These are phyloP conservation scores for Neomonachus schauinslandi DNA, from an alignment of 2,113 vertebrate species.

Conservation along the genomic window DNA sequence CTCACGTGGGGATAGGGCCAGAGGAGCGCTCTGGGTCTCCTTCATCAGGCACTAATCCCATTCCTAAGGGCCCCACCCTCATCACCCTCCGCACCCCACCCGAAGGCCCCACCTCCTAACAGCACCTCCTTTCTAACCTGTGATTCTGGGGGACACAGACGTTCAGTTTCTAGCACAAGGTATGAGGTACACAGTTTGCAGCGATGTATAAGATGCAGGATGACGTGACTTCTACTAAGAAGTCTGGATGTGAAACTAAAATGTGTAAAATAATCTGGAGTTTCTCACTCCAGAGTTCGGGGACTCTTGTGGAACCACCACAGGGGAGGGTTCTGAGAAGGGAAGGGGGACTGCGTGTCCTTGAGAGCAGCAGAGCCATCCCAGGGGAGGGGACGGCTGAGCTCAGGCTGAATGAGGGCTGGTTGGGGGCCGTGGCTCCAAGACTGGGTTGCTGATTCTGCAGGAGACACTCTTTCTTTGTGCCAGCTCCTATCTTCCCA, in stretches of 20 bases:
- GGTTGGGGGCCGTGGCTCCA: rapidly evolving
- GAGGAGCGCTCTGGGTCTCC: neutral
- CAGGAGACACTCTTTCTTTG: neutral
- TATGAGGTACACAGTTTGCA: rapidly evolving
- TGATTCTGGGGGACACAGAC: neutral
- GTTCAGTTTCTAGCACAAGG: rapidly evolving
- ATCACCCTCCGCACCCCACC: neutral
- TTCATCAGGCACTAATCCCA: neutral
- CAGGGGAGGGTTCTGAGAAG: neutral
- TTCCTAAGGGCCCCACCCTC: neutral
- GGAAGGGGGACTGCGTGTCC: neutral
- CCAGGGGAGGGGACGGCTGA: neutral
- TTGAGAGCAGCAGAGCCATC: neutral
- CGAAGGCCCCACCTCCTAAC: neutral
- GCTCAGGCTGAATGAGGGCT: rapidly evolving
- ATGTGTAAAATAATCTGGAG: too few species aligned
- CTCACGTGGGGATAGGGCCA: too few species aligned
- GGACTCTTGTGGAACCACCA: neutral
- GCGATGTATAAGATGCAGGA: rapidly evolving
- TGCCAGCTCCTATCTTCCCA: neutral
- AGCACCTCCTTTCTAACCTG: neutral
- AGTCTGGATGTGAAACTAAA: neutral
- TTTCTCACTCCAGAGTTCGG: neutral
- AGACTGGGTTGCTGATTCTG: too few species aligned
- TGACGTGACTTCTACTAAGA: neutral